Evolutionary conservation across 2,888 invertebrate genomes (phyloP).

Genomic region (Aleiodes testaceus): DNA sequence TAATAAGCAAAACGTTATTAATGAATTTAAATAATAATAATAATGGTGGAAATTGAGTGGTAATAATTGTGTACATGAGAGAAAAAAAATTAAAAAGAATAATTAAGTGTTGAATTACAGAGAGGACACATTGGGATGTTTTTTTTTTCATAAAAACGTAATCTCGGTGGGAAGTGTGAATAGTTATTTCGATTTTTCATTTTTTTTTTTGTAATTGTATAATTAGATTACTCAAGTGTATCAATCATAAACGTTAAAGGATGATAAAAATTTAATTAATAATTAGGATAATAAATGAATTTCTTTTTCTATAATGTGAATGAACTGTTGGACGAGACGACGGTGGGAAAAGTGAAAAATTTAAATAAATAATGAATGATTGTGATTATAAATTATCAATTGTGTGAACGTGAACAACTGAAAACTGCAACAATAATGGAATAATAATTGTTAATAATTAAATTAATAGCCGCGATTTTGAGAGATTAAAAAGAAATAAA

Average conservation of each 20-base stretch:
- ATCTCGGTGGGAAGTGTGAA: constrained; percentile 22
- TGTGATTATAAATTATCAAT: constrained; percentile 21
- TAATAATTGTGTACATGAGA: constrained; percentile 19
- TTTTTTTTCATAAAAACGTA: constrained; percentile 19
- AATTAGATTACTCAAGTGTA: neutral
- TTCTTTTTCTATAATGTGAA: constrained; percentile 2
- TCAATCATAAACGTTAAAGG: neutral
- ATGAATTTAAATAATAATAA: constrained; percentile 7
- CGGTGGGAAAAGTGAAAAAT: neutral
- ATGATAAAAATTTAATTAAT: neutral
- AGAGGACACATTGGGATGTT: constrained; percentile 32
- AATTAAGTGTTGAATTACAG: constrained; percentile 25
- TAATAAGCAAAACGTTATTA: constrained; percentile 23
- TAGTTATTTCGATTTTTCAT: neutral
- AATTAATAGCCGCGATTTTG: constrained; percentile 4
- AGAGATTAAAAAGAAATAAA: neutral
- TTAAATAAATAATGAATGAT: neutral
- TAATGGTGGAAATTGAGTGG: constrained; percentile 22
- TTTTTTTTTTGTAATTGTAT: constrained; percentile 11
- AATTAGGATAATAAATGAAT: neutral
- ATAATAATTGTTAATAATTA: constrained; percentile 20
- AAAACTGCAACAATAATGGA: constrained; percentile 37
- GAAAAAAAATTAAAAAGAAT: constrained; percentile 5
- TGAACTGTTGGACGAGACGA: constrained; percentile 11
- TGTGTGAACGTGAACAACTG: constrained; percentile 2